Evolutionary conservation across 2,113 vertebrate species (phyloP).

Genomic region (Sinocyclocheilus anophthalmus): DNA sequence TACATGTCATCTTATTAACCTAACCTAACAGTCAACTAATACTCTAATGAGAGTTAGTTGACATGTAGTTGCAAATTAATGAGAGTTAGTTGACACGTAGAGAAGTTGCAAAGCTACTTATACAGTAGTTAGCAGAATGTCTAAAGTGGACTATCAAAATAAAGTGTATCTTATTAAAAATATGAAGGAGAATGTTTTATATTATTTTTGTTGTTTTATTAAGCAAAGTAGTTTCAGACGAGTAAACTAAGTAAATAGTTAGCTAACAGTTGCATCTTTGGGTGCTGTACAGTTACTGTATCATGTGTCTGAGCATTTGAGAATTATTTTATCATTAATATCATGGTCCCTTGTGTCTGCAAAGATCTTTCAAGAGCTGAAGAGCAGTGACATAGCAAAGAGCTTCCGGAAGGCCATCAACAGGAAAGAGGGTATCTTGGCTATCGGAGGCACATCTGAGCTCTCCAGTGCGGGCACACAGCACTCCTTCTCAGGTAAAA

Average conservation of each 20-base stretch:
- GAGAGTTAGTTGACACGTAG: no score
- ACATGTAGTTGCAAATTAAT: no score
- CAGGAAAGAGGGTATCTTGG: slow-evolving; percentile 93
- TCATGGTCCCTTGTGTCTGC: neutral
- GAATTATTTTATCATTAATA: neutral
- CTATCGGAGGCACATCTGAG: slow-evolving; percentile 91
- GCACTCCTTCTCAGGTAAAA: slow-evolving; percentile 85
- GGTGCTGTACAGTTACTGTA: neutral
- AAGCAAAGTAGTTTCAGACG: neutral
- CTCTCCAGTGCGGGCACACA: slow-evolving; percentile 93
- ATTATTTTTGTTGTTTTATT: neutral
- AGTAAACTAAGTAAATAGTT: neutral
- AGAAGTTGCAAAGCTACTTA: no score
- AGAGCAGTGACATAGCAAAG: slow-evolving; percentile 89
- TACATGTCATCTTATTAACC: neutral
- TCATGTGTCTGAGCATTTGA: neutral
- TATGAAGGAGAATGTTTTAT: neutral
- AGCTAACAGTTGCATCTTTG: neutral
- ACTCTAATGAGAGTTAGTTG: no score
- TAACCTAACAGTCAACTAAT: neutral
- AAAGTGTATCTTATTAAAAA: neutral
- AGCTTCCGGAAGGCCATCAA: slow-evolving; percentile 93
- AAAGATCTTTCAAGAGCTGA: slow-evolving; percentile 92
- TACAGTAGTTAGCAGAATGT: no score
- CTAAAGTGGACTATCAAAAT: neutral